Conservation (phyloP, 2,113 vertebrate genomes). For the Varanus komodoensis region DNA sequence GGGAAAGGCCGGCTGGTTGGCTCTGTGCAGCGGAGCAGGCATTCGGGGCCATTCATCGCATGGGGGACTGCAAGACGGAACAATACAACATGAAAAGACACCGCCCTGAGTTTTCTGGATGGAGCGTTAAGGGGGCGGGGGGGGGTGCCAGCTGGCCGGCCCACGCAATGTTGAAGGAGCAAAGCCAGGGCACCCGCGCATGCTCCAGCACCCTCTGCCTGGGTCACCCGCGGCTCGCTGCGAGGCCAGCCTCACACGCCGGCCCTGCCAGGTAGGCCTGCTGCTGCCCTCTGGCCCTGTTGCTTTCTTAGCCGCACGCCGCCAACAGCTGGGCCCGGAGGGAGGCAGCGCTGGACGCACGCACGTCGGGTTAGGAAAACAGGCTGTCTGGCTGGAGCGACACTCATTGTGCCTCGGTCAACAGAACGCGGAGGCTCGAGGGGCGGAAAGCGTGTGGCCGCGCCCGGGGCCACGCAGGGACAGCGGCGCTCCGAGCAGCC, state of each 20-base stretch:
- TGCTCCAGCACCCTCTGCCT: neutral
- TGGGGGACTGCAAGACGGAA: neutral
- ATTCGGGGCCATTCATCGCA: neutral
- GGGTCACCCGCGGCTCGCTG: neutral
- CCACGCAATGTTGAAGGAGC: neutral
- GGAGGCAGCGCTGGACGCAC: neutral
- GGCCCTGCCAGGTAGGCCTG: neutral
- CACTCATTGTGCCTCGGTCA: neutral
- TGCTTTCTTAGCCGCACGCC: neutral
- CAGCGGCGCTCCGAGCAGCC: neutral
- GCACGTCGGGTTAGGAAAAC: neutral
- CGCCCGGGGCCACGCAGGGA: neutral
- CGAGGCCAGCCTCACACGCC: no score
- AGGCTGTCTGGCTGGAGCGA: neutral
- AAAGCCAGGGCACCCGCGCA: neutral
- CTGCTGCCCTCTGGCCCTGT: neutral
- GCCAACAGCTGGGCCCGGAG: constrained; percentile 16
- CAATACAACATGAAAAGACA: no score
- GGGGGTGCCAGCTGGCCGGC: neutral
- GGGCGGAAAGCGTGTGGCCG: neutral
- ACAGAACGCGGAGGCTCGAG: neutral
- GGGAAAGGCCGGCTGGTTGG: neutral
- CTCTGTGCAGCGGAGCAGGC: no score
- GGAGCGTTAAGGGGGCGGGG: neutral
- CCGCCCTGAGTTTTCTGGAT: neutral